Evolutionary conservation across 2,797 vertebrate genomes (phyloP).

Genomic region (Euphonia xanthogaster): DNA sequence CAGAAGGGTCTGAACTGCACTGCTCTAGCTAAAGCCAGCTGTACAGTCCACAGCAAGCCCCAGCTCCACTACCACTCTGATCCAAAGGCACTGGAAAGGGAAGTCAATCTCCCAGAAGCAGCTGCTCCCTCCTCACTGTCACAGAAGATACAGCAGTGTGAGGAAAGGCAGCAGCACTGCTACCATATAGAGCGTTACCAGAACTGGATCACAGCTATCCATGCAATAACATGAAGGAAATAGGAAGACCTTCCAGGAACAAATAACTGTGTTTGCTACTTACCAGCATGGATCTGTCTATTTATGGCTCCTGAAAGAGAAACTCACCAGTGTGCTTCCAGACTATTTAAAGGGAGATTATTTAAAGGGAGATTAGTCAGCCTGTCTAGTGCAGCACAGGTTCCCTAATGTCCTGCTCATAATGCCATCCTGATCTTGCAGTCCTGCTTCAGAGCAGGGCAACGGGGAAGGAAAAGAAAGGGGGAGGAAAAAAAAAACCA

Average conservation of each 20-base stretch:
- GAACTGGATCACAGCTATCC: neutral
- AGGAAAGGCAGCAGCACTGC: neutral
- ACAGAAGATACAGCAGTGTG: neutral
- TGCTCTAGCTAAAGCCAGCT: neutral
- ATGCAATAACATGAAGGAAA: neutral
- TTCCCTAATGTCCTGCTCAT: neutral
- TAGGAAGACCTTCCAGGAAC: neutral
- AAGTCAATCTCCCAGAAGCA: neutral
- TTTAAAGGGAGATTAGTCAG: slow-evolving; percentile 60
- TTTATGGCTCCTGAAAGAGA: slow-evolving; percentile 46
- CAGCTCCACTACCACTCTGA: neutral
- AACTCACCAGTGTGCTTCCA: neutral
- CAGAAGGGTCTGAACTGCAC: neutral
- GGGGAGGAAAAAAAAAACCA: rapidly evolving
- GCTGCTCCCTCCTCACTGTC: neutral
- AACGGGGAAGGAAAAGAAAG: neutral
- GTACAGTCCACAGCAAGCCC: neutral
- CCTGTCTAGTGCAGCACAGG: neutral
- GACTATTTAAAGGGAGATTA: slow-evolving; percentile 59
- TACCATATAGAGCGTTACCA: neutral
- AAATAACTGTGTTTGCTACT: neutral
- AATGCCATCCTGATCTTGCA: neutral
- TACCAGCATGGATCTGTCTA: slow-evolving; percentile 19
- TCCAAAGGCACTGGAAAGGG: neutral
- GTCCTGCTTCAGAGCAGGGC: neutral